Conservation (phyloP, 2,888 invertebrate genomes). For the Ornithoptera alexandrae region DNA sequence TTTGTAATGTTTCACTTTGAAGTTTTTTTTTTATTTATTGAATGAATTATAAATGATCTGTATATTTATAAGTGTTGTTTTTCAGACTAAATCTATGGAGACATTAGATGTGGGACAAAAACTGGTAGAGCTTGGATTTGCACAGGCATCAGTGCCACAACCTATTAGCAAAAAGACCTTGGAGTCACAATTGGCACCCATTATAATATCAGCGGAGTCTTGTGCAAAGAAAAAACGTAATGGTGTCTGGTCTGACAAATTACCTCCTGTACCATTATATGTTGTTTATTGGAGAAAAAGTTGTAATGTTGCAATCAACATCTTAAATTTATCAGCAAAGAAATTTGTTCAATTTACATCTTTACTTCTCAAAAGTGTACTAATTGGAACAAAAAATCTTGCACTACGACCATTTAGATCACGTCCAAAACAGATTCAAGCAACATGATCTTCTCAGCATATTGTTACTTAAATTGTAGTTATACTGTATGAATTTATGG, state of each 20-base stretch:
- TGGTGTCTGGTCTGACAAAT: conserved; percentile 71
- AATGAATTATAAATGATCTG: neutral
- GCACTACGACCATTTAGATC: conserved; percentile 53
- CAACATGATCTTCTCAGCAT: conserved; percentile 45
- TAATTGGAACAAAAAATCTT: conserved; percentile 57
- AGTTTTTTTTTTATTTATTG: neutral
- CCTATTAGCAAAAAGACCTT: conserved; percentile 60
- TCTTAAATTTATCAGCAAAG: conserved; percentile 47
- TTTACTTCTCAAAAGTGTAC: conserved; percentile 52
- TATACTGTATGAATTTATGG: conserved; percentile 29
- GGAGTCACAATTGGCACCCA: conserved; percentile 63
- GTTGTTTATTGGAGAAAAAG: conserved; percentile 66
- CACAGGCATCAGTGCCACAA: conserved; percentile 60
- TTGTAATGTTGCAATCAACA: conserved; percentile 44
- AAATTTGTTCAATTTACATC: conserved; percentile 50
- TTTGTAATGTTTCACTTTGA: neutral
- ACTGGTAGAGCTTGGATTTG: conserved; percentile 73
- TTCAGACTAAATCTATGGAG: conserved; percentile 65
- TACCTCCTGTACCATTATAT: conserved; percentile 65
- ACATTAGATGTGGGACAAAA: conserved; percentile 69
- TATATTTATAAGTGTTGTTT: conserved; percentile 22
- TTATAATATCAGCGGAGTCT: conserved; percentile 63
- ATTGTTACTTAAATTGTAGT: conserved; percentile 42
- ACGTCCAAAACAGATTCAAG: conserved; percentile 56
- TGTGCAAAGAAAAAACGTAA: conserved; percentile 61